phyloP scores from a whole-genome alignment of 1,140 invertebrate species.

The Zelostemma sp. region DNA sequence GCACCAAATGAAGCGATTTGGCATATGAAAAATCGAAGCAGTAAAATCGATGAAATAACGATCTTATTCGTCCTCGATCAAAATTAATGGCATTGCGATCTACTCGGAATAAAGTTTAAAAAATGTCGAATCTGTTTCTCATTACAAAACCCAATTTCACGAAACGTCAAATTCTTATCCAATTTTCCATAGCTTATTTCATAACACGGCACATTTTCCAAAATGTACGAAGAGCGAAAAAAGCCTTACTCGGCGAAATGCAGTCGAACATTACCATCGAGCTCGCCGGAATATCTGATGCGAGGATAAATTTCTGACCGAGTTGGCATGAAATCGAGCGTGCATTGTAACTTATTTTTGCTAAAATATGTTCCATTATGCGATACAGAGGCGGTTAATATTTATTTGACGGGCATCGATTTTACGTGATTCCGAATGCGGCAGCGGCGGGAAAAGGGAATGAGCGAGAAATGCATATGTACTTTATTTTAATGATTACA shows the following conservation, averaged over 20 bases:
- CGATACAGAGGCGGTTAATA: not conserved
- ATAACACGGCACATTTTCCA: too few species aligned
- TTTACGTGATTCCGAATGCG: slow-evolving; percentile 2
- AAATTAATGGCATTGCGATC: too few species aligned
- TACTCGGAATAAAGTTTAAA: too few species aligned
- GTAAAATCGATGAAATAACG: not conserved
- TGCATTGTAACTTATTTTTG: not conserved
- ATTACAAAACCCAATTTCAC: not conserved
- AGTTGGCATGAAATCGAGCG: not conserved
- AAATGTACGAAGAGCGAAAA: too few species aligned
- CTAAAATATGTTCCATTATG: not conserved
- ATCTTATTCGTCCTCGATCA: too few species aligned
- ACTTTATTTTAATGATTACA: slow-evolving; percentile 29
- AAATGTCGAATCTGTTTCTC: too few species aligned
- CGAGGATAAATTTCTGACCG: not conserved
- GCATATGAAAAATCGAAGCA: too few species aligned
- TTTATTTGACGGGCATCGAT: not conserved
- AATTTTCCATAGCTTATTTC: not conserved
- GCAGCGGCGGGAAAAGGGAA: slow-evolving; percentile 17
- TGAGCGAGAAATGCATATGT: not conserved
- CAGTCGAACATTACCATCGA: not conserved
- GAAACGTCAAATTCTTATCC: not conserved
- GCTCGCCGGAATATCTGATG: too few species aligned
- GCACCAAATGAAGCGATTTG: too few species aligned
- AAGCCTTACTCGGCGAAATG: not conserved